Conservation (phyloP, 1,140 invertebrate genomes). For the Protaetia brevitarsis region DNA sequence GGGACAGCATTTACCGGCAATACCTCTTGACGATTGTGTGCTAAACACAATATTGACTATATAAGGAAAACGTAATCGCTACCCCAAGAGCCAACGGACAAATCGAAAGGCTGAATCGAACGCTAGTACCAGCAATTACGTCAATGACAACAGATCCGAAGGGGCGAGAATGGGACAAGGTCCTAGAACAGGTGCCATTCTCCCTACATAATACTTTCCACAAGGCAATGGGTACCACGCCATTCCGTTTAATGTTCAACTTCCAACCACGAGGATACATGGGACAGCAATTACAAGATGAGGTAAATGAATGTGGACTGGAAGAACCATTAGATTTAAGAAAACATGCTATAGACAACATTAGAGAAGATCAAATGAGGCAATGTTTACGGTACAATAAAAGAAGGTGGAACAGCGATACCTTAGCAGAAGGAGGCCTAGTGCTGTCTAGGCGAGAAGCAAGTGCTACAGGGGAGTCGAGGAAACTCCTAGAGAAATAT, state of each 20-base stretch:
- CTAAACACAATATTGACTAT: slow-evolving; percentile 32
- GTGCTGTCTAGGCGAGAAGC: background rate
- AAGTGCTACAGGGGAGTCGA: slow-evolving; percentile 19
- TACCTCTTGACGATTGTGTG: slow-evolving; percentile 24
- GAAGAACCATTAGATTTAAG: background rate
- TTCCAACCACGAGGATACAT: background rate
- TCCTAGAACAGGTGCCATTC: slow-evolving; percentile 36
- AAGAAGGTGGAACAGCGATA: background rate
- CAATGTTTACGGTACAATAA: background rate
- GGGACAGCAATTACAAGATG: background rate
- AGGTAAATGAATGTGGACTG: background rate
- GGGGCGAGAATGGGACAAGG: slow-evolving; percentile 32
- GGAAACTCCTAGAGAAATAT: slow-evolving; percentile 34
- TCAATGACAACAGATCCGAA: slow-evolving; percentile 30
- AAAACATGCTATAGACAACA: background rate
- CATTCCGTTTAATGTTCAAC: slow-evolving; percentile 21
- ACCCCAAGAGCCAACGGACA: slow-evolving; percentile 46
- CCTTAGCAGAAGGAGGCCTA: background rate
- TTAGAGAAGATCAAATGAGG: background rate
- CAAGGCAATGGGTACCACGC: slow-evolving; percentile 8
- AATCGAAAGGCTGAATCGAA: slow-evolving; percentile 37
- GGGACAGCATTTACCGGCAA: slow-evolving; percentile 41
- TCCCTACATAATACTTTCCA: slow-evolving; percentile 33
- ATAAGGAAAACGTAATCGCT: slow-evolving; percentile 39
- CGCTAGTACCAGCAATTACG: slow-evolving; percentile 35